Conservation (phyloP, 2,888 invertebrate genomes). For the Callyntrura guangdongensis region DNA sequence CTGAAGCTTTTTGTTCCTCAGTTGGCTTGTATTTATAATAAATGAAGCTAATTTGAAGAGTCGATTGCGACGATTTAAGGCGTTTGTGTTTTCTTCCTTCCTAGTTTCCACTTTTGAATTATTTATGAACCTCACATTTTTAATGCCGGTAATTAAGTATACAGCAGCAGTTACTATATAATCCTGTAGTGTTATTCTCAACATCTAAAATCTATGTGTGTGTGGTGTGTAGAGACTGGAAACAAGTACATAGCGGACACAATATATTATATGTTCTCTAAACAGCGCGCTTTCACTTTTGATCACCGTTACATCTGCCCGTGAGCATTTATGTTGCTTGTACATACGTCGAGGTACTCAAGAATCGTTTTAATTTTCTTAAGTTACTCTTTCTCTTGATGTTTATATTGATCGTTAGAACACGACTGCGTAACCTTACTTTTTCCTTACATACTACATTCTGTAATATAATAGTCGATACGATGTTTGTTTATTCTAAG, state of each 20-base stretch:
- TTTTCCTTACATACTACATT: too few species aligned
- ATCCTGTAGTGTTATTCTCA: not conserved
- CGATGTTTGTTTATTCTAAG: too few species aligned
- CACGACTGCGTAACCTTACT: too few species aligned
- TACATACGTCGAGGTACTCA: constrained; percentile 9
- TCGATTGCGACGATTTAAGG: constrained; percentile 20
- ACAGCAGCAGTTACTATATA: too few species aligned
- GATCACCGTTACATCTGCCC: constrained; percentile 7
- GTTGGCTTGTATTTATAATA: constrained; percentile 28
- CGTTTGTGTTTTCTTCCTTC: not conserved
- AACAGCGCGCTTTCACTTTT: constrained; percentile 34
- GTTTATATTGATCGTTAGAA: not conserved
- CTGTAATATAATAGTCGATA: too few species aligned
- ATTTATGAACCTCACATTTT: constrained; percentile 63
- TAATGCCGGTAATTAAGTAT: constrained; percentile 64
- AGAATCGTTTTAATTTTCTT: constrained; percentile 35
- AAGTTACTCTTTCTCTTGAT: not conserved
- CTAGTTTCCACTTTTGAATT: constrained; percentile 23
- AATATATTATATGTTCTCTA: not conserved
- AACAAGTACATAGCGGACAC: not conserved
- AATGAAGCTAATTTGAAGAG: constrained; percentile 39
- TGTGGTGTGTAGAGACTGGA: too few species aligned
- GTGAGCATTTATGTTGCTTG: not conserved
- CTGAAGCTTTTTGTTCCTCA: constrained; percentile 39
- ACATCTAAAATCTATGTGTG: too few species aligned